Evolutionary conservation across 2,797 vertebrate species (phyloP).

Genomic region (Nothura maculosa): DNA sequence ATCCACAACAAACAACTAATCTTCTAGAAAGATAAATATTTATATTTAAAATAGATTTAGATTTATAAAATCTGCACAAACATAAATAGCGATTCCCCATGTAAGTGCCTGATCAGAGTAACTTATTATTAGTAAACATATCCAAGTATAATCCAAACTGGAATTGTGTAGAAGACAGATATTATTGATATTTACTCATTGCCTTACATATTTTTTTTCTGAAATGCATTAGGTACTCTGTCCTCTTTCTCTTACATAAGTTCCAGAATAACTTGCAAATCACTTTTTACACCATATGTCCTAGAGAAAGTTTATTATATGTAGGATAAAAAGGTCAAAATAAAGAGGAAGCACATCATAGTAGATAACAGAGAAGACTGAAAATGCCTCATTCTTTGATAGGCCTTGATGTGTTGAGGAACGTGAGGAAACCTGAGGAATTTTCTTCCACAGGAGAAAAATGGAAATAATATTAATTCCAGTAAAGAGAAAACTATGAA

Average conservation of each 20-base stretch:
- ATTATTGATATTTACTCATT: background rate
- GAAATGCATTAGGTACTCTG: no score
- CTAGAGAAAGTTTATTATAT: background rate
- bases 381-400: background rate
- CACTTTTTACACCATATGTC: background rate
- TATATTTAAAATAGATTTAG: background rate
- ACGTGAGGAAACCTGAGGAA: background rate
- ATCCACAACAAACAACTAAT: background rate
- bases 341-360: background rate
- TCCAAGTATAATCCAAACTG: background rate
- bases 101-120: background rate
- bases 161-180: background rate
- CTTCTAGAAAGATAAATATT: background rate
- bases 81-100: background rate
- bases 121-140: background rate
- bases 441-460: background rate
- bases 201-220: background rate
- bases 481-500: background rate
- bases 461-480: background rate
- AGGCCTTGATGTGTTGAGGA: background rate
- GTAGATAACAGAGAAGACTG: accelerated
- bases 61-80: background rate
- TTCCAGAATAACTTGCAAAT: background rate
- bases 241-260: background rate
- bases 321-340: background rate